Evolutionary conservation across 2,888 invertebrate species (phyloP).

Genomic region (Colletes collaris): DNA sequence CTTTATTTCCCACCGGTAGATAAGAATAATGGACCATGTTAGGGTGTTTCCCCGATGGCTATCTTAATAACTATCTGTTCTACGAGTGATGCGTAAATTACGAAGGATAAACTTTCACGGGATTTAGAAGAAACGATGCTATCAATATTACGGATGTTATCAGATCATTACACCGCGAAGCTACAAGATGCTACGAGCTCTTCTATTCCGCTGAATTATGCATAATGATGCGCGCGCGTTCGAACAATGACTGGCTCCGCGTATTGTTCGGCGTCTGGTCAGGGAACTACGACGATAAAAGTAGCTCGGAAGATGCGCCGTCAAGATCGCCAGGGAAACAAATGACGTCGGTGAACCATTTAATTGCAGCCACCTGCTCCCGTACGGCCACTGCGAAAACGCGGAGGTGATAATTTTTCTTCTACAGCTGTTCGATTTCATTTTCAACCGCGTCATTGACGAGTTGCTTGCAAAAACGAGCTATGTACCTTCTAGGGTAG

Average conservation of each 20-base stretch:
- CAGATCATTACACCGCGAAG: conserved; percentile 48
- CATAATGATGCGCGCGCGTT: conserved; percentile 52
- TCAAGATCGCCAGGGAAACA: conserved; percentile 75
- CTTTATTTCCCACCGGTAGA: conserved; percentile 47
- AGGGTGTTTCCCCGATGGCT: conserved; percentile 54
- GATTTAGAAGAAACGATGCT: conserved; percentile 60
- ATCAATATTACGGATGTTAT: conserved; percentile 60
- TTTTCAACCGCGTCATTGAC: conserved; percentile 63
- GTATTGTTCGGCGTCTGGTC: conserved; percentile 38
- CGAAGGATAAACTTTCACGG: conserved; percentile 34
- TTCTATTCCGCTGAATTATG: conserved; percentile 55
- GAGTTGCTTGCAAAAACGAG: conserved; percentile 26
- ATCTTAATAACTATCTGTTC: conserved; percentile 63
- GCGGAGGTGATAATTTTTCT: conserved; percentile 70
- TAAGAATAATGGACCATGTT: conserved; percentile 65
- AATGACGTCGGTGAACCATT: conserved; percentile 76
- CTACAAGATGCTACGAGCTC: conserved; percentile 14
- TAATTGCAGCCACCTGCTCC: conserved; percentile 79
- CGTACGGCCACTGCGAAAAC: conserved; percentile 58
- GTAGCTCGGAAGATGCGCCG: conserved; percentile 68
- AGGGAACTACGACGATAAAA: conserved; percentile 74
- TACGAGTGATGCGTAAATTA: conserved; percentile 48
- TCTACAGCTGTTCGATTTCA: conserved; percentile 73
- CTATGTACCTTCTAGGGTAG: background rate
- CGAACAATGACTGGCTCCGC: conserved; percentile 50